Conservation (phyloP, 1,140 invertebrate genomes). For the Calycopis cecrops region DNA sequence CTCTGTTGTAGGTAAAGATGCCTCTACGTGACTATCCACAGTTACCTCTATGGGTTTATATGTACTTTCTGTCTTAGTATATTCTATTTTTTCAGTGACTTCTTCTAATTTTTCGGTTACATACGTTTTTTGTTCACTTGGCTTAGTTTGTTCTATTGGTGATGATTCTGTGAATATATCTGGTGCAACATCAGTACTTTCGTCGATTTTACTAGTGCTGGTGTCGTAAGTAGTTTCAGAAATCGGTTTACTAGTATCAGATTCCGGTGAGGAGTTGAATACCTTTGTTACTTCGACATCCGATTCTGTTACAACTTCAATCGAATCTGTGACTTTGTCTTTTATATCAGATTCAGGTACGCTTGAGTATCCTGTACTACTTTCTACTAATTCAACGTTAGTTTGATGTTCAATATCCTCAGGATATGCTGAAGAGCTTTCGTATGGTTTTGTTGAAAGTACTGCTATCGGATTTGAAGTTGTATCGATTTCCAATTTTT, state of each 20-base stretch:
- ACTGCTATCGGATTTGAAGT: background rate
- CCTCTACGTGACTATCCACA: no score
- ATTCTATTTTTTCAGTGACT: constrained; percentile 8
- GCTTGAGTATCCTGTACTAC: background rate
- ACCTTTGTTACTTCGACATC: background rate
- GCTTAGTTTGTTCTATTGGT: background rate
- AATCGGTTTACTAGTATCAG: constrained; percentile 11
- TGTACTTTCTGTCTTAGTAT: background rate
- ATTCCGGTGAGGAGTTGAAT: background rate
- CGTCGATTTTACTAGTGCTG: constrained; percentile 11
- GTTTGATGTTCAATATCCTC: background rate
- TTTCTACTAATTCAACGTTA: background rate
- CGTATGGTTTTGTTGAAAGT: no score
- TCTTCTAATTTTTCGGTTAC: constrained; percentile 10
- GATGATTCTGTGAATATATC: constrained; percentile 16
- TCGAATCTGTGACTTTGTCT: background rate
- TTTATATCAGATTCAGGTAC: background rate
- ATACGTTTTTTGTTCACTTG: background rate
- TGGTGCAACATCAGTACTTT: constrained; percentile 18
- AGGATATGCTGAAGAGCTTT: background rate
- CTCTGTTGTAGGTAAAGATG: background rate
- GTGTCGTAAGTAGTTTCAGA: constrained; percentile 24
- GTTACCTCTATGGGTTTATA: background rate
- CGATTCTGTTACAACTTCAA: background rate
- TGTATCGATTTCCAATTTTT: background rate